A percentile compares a stretch with the other conserved stretches of the same genome.
Evolutionary conservation across 2,797 vertebrate species (phyloP).

Genomic region (Oryzias dopingdopingensis): DNA sequence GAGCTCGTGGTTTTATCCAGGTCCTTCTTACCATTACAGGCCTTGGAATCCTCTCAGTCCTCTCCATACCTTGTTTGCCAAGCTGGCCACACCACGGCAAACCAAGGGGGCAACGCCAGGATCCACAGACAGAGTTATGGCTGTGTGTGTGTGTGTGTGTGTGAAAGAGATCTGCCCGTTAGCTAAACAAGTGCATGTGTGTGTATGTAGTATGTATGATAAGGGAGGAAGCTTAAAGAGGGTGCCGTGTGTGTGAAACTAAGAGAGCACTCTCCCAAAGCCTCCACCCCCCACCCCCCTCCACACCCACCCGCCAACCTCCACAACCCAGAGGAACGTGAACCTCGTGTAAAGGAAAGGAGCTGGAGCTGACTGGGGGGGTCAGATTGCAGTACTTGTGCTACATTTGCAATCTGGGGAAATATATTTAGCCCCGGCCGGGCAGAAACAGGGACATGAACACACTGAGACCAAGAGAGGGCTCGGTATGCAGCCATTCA

Average conservation of each 20-base stretch:
- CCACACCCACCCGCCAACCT: conserved; percentile 42
- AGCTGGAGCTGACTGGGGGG: conserved; percentile 57
- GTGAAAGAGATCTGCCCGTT: conserved; percentile 33
- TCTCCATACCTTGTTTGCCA: conserved; percentile 79
- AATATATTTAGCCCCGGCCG: conserved; percentile 81
- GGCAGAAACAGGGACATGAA: conserved; percentile 71
- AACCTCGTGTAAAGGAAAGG: conserved; percentile 72
- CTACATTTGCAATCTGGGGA: conserved; percentile 85
- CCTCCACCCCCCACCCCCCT: conserved; percentile 54
- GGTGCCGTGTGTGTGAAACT: conserved; percentile 52
- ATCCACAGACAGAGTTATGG: conserved; percentile 54
- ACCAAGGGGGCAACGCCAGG: conserved; percentile 64
- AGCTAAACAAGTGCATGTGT: conserved; percentile 50
- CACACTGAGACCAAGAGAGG: conserved; percentile 70
- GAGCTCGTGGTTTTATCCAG: conserved; percentile 19
- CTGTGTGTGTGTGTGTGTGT: conserved; percentile 28
- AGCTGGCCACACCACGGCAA: conserved; percentile 72
- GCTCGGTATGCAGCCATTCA: conserved; percentile 77
- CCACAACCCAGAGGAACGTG: conserved; percentile 72
- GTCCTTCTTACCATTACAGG: conserved; percentile 78
- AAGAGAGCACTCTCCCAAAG: conserved; percentile 61
- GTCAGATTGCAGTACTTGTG: conserved; percentile 85
- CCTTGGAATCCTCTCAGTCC: conserved; percentile 76
- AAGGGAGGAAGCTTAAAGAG: conserved; percentile 56
- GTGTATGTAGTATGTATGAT: conserved; percentile 40